phyloP scores from a whole-genome alignment of 2,888 invertebrate genomes.

The Cheilosia grossa region DNA sequence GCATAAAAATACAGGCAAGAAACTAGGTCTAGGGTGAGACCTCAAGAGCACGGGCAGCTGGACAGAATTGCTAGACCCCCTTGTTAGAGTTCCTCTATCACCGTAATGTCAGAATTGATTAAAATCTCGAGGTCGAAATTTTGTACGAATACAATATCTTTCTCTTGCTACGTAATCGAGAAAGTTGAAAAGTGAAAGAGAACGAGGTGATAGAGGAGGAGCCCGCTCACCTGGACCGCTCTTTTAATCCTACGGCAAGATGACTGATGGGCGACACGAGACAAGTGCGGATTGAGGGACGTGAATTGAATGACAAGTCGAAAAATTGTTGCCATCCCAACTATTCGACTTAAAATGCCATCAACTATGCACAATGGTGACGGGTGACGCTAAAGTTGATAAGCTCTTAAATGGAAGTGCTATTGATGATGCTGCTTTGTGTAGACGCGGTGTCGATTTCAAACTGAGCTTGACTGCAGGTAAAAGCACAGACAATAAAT shows the following conservation, averaged over 20 bases:
- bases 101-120: too few species aligned
- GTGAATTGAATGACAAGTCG: constrained; percentile 10
- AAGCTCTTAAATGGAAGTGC: constrained; percentile 2
- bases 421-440: not conserved
- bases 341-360: constrained; percentile 3
- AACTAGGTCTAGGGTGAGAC: too few species aligned
- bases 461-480: not conserved
- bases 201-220: not conserved
- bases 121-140: too few species aligned
- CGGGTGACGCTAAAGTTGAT: not conserved
- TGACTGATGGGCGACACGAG: not conserved
- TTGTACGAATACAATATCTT: too few species aligned
- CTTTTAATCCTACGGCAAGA: not conserved
- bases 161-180: too few species aligned
- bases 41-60: too few species aligned
- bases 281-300: not conserved
- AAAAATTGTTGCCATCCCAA: constrained; percentile 19
- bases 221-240: constrained; percentile 22
- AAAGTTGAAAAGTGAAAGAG: too few species aligned
- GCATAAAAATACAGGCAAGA: too few species aligned
- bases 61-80: too few species aligned
- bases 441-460: not conserved
- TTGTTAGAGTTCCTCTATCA: too few species aligned
- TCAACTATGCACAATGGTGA: not conserved
- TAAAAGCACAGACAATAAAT: too few species aligned